Evolutionary conservation across 2,797 vertebrate genomes (phyloP).

Genomic region (Anabacerthia variegaticeps): DNA sequence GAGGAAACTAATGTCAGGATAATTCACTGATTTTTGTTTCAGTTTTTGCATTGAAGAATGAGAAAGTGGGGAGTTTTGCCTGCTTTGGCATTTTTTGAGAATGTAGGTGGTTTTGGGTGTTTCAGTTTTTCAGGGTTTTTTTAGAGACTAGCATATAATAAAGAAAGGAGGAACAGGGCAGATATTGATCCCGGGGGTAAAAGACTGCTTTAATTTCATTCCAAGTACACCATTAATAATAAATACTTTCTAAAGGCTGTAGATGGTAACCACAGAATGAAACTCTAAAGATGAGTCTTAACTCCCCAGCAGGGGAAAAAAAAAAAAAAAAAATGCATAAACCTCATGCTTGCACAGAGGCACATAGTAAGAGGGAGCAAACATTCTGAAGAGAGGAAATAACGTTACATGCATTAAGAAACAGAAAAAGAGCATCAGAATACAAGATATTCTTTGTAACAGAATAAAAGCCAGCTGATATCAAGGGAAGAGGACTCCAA

Average conservation of each 20-base stretch:
- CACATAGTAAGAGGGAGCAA: neutral
- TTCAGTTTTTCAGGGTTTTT: neutral
- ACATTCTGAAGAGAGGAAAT: neutral
- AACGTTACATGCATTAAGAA: neutral
- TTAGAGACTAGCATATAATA: neutral
- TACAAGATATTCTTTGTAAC: neutral
- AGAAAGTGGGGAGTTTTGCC: rapidly evolving
- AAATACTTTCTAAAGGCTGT: neutral
- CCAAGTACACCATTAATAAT: neutral
- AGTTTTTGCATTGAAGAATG: neutral
- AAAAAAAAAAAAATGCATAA: neutral
- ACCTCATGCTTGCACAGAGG: neutral
- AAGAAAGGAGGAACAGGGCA: neutral
- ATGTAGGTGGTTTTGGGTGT: too few relatives aligned
- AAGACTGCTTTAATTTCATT: neutral
- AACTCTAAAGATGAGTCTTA: neutral
- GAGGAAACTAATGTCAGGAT: neutral
- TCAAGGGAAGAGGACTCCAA: neutral
- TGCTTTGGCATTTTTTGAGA: neutral
- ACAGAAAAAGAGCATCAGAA: neutral
- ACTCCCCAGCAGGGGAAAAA: neutral
- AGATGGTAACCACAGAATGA: neutral
- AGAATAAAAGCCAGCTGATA: neutral
- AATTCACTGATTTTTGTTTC: neutral
- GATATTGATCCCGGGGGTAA: neutral